Evolutionary conservation across 1,140 invertebrate species (phyloP).

Genomic region (Drosophila teissieri): DNA sequence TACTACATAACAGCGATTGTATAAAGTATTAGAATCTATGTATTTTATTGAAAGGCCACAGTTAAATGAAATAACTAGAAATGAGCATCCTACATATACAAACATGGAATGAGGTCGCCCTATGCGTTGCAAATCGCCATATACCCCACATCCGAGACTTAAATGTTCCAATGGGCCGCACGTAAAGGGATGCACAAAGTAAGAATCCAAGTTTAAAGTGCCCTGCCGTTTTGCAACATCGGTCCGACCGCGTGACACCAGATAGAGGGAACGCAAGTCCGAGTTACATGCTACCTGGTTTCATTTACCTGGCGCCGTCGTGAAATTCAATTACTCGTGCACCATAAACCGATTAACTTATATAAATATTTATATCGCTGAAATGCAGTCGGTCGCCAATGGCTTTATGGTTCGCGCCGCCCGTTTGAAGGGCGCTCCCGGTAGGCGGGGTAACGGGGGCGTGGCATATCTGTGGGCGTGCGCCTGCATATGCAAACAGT

Average conservation of each 20-base stretch:
- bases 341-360: constrained; percentile 81
- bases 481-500: constrained; percentile 76
- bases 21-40: too few relatives aligned
- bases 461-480: constrained; percentile 49
- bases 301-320: constrained; percentile 52
- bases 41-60: too few relatives aligned
- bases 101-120: background rate
- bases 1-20: too few relatives aligned
- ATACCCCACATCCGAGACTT: background rate
- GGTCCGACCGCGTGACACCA: constrained; percentile 12
- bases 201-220: constrained; percentile 47
- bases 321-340: constrained; percentile 81
- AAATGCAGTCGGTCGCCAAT: constrained; percentile 63
- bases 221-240: constrained; percentile 17
- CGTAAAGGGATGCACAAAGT: constrained; percentile 25
- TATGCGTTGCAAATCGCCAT: background rate
- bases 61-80: too few relatives aligned
- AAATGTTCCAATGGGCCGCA: background rate
- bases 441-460: constrained; percentile 9
- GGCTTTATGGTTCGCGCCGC: constrained; percentile 50
- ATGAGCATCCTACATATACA: background rate
- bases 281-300: constrained; percentile 43
- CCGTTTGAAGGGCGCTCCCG: constrained; percentile 13
- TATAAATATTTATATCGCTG: constrained; percentile 81
- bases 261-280: background rate